Evolutionary conservation across 2,888 invertebrate genomes (phyloP), one percentile per base, ranked within the genome.

Genomic region (Troides aeacus): DNA sequence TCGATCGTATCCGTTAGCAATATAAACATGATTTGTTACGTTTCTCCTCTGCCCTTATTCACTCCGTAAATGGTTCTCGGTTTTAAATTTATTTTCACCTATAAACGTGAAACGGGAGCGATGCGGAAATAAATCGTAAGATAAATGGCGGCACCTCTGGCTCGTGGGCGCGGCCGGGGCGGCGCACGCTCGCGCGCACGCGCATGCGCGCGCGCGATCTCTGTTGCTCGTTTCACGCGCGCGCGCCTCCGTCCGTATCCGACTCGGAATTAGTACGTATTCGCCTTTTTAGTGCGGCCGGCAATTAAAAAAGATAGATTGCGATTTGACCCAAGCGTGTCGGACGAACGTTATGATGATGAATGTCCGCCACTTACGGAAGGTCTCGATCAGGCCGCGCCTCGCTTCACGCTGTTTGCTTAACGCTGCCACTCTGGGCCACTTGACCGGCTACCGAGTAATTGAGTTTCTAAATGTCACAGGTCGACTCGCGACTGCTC

Each of bases 281-380:
- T 85, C 80, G 82, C 81, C 82, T 87, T 87, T 68, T 88, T 86
- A 86, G 85, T 83, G 83, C 85, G 80, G 81, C 78, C 75, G 79
- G 89, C 88, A 91, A 92, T 92, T 92, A 92, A 88, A 90, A 89
- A 90, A 91, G 90, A 91, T 89, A 86, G 88, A 91, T 91, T 89
- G 90, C 91, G 82, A 87, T 84, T 86, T 91, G 92, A 92, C 91
- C 92, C 83, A 88, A 85, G 86, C 91, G 89, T 92, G 89, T 91
- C 92, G 88, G 81, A 81, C 17, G 80, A 83, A 86, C 86, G 85
- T 88, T 88, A 87, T 89, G 88, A 91, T 92, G 89, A 90, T 88
- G 87, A 87, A 91, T 88, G 85, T 82, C 79, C 77, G 80, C 81
- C 82, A 82, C 85, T 86, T 84, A 84, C 81, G 82, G 83, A 80